A percentile compares a stretch with the other conserved stretches of the same genome.
These are phyloP conservation scores for Coendou prehensilis DNA, from an alignment of 2,797 vertebrate genomes.

Conservation along the genomic window DNA sequence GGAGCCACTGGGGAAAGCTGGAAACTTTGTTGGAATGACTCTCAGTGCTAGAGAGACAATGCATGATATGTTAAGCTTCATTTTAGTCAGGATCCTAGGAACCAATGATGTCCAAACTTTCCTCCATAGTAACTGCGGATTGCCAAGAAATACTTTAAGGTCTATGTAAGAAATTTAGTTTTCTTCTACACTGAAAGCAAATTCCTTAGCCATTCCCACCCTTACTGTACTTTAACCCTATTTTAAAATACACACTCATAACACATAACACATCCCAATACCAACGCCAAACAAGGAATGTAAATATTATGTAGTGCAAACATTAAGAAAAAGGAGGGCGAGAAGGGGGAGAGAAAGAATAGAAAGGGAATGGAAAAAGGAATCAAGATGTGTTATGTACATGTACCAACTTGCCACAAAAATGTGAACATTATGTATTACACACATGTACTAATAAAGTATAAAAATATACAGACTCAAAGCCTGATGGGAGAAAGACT, in stretches of 20 bases:
- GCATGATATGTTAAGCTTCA: conserved; percentile 10
- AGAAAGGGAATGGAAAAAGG: neutral
- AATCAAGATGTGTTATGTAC: neutral
- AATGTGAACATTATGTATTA: neutral
- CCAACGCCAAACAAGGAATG: neutral
- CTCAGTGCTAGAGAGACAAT: neutral
- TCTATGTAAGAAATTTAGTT: conserved; percentile 61
- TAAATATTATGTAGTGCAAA: neutral
- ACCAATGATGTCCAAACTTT: neutral
- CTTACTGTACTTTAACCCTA: neutral
- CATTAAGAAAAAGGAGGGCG: neutral
- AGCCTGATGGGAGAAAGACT: neutral
- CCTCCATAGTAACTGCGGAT: conserved; percentile 24
- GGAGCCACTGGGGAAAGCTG: neutral
- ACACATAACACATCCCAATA: neutral
- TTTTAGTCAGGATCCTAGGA: conserved; percentile 43
- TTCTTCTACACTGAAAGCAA: conserved; percentile 44
- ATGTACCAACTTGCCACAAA: neutral
- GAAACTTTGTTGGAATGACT: conserved; percentile 25
- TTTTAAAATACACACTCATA: neutral
- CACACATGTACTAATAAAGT: neutral
- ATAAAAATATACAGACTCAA: neutral
- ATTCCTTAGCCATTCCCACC: conserved; percentile 30
- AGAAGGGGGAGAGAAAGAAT: neutral
- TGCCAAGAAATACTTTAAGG: conserved; percentile 14